These are phyloP conservation scores for Agriopis marginaria DNA, from an alignment of 2,888 invertebrate genomes.

Conservation along the genomic window DNA sequence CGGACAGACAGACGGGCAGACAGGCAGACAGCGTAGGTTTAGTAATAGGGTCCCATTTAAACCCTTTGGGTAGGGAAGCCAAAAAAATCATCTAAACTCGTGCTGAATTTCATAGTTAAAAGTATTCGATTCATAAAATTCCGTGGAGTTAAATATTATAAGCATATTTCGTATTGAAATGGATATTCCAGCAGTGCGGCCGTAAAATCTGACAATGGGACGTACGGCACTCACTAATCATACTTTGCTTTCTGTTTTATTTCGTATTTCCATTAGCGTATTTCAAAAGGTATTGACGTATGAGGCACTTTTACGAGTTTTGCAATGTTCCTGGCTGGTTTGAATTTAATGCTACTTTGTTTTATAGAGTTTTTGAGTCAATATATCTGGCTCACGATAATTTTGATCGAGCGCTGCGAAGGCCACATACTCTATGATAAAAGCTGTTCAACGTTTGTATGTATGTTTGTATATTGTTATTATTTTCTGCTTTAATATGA, in stretches of 20 bases:
- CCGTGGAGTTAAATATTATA: slow-evolving; percentile 49
- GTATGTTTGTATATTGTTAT: too few species aligned
- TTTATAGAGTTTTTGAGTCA: slow-evolving; percentile 54
- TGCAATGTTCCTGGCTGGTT: slow-evolving; percentile 69
- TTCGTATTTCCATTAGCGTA: slow-evolving; percentile 86
- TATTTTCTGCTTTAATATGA: too few species aligned
- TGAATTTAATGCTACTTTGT: slow-evolving; percentile 77
- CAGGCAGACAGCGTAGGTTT: too few species aligned
- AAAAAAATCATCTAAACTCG: not conserved
- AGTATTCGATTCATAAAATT: slow-evolving; percentile 22
- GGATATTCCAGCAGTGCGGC: slow-evolving; percentile 69
- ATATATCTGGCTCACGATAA: not conserved
- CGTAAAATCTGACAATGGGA: slow-evolving; percentile 81
- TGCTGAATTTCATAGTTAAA: not conserved
- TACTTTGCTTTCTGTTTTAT: slow-evolving; percentile 86
- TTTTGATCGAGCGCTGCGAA: too few species aligned
- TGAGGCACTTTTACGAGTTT: slow-evolving; percentile 84
- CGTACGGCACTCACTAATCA: slow-evolving; percentile 84
- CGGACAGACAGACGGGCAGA: too few species aligned
- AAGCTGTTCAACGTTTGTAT: too few species aligned
- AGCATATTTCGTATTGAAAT: slow-evolving; percentile 72
- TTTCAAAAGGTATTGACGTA: slow-evolving; percentile 86
- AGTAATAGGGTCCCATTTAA: too few species aligned
- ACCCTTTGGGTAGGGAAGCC: not conserved
- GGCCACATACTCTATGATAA: too few species aligned